Evolutionary conservation across 1,140 invertebrate genomes (phyloP).

Genomic region (Drosophila bocki): DNA sequence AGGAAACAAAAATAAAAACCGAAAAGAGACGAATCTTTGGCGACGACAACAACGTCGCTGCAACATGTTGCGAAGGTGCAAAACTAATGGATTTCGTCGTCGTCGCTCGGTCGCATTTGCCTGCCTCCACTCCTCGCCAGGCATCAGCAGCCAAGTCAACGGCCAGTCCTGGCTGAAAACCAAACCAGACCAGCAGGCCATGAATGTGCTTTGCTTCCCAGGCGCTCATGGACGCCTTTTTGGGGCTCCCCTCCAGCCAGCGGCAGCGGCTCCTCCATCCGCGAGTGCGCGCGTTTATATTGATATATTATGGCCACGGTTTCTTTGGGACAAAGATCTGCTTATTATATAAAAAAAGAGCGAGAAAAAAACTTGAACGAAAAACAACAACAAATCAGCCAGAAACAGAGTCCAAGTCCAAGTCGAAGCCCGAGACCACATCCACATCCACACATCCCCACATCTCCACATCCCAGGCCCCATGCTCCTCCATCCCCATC

Average conservation of each 20-base stretch:
- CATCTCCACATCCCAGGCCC: slow-evolving; percentile 11
- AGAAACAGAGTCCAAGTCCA: slow-evolving; percentile 56
- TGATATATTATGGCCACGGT: slow-evolving; percentile 84
- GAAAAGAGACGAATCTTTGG: slow-evolving; percentile 51
- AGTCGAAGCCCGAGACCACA: slow-evolving; percentile 39
- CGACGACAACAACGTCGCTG: slow-evolving; percentile 59
- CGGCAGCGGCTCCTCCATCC: slow-evolving; percentile 15
- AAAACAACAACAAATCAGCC: slow-evolving; percentile 71
- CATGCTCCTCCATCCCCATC: slow-evolving; percentile 28
- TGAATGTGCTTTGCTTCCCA: slow-evolving; percentile 82
- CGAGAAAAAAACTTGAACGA: slow-evolving; percentile 56
- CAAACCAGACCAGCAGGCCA: slow-evolving; percentile 46
- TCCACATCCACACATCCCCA: slow-evolving; percentile 56
- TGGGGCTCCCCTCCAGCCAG: background rate
- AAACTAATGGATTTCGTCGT: slow-evolving; percentile 83
- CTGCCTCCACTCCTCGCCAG: slow-evolving; percentile 24
- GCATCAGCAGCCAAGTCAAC: slow-evolving; percentile 54
- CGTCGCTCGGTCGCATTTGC: slow-evolving; percentile 63
- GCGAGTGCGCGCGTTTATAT: slow-evolving; percentile 75
- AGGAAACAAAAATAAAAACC: slow-evolving; percentile 20
- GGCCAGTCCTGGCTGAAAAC: slow-evolving; percentile 58
- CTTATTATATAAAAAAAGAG: slow-evolving; percentile 82
- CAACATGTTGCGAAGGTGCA: slow-evolving; percentile 83
- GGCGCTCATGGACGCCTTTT: slow-evolving; percentile 64
- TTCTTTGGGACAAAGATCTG: slow-evolving; percentile 85